Evolutionary conservation across 2,113 vertebrate genomes (phyloP), one percentile per base, ranked within the genome.

Genomic region (Shinisaurus crocodilurus): DNA sequence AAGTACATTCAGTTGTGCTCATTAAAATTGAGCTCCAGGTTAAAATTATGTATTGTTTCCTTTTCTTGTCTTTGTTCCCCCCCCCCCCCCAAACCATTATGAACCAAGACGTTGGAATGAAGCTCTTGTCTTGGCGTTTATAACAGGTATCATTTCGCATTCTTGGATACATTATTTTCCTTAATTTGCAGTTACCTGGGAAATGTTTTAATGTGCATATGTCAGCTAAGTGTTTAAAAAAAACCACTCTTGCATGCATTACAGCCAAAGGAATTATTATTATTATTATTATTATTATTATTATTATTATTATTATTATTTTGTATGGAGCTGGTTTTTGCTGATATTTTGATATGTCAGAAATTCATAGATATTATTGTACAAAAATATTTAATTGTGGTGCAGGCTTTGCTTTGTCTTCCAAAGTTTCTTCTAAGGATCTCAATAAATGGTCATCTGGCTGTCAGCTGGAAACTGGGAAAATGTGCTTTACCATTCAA

Each of bases 161-260:
- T 83, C 87, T 77, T 92, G 5, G 12, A 16, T 84, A 10, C 50
- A 85, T 67, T 72, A 1, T 57, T 9, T 8, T 45, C 25, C 86
- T 77, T 72, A 76, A 57, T 92, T 91, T 94, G 69, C 60, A 74
- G 13, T 83, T 92, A 83, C 27, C 76, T 0, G 0, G 40, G 88
- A 91, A 88, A n/a, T 57, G 1, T 90, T 93, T 85, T 75, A 88
- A 92, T 91, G 87, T 75, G 45, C 9, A 37, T 92, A 70, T n/a
- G 27, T 88, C 67, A 85, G 23, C 82, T 16, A 80, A 77, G 82
- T 34, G 48, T 60, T 48, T 50, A 32, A 91, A 82, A 93, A 94
- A 90, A 48, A 88, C 18, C n/a, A 74, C 18, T 45, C 86, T 93
- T 86, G 8, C n/a, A 10, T 89, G 82, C 91, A 90, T 5, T 1